phyloP scores from a whole-genome alignment of 2,888 invertebrate genomes.

The Strigamia transsilvanica region DNA sequence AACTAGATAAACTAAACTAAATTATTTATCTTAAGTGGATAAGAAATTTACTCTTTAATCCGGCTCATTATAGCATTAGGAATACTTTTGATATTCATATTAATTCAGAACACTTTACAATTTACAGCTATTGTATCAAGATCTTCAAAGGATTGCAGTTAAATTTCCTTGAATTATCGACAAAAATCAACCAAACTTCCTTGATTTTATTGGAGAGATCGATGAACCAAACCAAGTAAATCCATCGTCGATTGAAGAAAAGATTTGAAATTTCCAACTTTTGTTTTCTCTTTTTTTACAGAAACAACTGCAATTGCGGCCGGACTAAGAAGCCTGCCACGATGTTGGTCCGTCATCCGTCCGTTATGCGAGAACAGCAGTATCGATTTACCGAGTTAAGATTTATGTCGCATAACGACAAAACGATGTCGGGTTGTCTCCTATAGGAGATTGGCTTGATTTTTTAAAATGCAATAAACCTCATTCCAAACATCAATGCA shows the following conservation, averaged over 20 bases:
- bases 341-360: constrained; percentile 94
- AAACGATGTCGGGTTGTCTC: constrained; percentile 86
- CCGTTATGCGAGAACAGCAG: constrained; percentile 83
- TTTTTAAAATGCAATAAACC: constrained; percentile 84
- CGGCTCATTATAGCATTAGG: no score
- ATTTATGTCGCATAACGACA: constrained; percentile 87
- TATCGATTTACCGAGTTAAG: constrained; percentile 85
- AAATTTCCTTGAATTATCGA: no score
- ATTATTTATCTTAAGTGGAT: no score
- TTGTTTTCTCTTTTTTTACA: constrained; percentile 61
- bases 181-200: constrained; percentile 22
- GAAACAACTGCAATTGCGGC: constrained; percentile 77
- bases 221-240: constrained; percentile 49
- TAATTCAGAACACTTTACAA: no score
- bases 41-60: no score
- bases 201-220: neutral
- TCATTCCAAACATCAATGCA: constrained; percentile 80
- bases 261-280: neutral
- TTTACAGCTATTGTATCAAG: no score
- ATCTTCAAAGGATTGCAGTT: no score
- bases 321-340: constrained; percentile 83
- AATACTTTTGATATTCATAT: no score
- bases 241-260: neutral
- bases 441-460: constrained; percentile 76
- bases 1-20: no score